These are phyloP conservation scores for Megaustenia siamemsis DNA, from an alignment of 2,888 invertebrate genomes.

Conservation along the genomic window DNA sequence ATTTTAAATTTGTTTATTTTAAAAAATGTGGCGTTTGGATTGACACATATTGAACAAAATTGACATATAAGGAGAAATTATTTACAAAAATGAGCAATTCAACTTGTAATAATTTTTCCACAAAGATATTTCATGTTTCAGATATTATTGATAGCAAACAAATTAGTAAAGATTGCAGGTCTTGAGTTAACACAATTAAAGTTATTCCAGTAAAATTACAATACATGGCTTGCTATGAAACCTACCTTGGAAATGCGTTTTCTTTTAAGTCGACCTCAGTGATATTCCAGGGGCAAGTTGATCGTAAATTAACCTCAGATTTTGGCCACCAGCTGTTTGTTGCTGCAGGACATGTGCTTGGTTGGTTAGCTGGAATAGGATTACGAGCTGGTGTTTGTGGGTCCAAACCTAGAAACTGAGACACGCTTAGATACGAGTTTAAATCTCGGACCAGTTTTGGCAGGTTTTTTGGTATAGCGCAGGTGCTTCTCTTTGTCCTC, in stretches of 20 bases:
- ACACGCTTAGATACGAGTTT: slow-evolving; percentile 3
- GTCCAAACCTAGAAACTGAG: slow-evolving; percentile 15
- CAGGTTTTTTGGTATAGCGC: slow-evolving; percentile 12
- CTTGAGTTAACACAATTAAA: too few relatives aligned
- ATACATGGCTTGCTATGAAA: too few relatives aligned
- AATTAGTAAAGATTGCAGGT: too few relatives aligned
- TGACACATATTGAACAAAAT: too few relatives aligned
- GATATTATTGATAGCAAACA: too few relatives aligned
- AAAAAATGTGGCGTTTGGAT: too few relatives aligned
- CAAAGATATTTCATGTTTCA: too few relatives aligned
- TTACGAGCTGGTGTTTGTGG: neutral
- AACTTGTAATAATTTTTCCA: too few relatives aligned
- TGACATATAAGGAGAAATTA: too few relatives aligned
- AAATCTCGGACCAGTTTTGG: slow-evolving; percentile 24
- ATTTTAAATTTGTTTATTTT: too few relatives aligned
- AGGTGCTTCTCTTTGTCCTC: slow-evolving; percentile 32
- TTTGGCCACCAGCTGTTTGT: neutral
- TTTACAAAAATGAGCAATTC: too few relatives aligned
- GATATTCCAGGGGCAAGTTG: slow-evolving; percentile 35
- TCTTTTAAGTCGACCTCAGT: neutral
- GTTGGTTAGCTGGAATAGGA: neutral
- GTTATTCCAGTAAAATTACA: too few relatives aligned
- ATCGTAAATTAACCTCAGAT: neutral
- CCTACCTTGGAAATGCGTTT: slow-evolving; percentile 39
- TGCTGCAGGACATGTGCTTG: neutral